Evolutionary conservation across 2,797 vertebrate genomes (phyloP), one percentile per base, ranked within the genome.

Genomic region (Chloroceryle inda): DNA sequence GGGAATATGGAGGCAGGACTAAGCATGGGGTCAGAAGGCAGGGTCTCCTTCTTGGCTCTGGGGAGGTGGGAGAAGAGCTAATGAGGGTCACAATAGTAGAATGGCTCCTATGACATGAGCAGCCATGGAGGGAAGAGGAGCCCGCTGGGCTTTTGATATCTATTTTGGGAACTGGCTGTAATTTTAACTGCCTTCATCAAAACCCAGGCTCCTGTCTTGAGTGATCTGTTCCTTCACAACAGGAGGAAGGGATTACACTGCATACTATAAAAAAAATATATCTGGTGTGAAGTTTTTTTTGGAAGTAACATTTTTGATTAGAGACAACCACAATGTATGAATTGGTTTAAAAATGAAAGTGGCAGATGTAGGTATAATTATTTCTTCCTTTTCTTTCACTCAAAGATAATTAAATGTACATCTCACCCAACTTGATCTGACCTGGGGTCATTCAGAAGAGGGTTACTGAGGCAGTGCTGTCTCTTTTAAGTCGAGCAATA

Each of bases 121-220:
- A 91, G 72, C 38, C 26, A 3, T 45, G 35, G 62, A 92, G 31
- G 47, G 47, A 91, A 94, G 68, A 92, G n/a, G 13, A 95, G 33
- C n/a, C 62, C 50, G 19, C 42, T 89, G 80, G 35, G 73, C 5
- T 89, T 86, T 56, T 85, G 81, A 67, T 12, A 75, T 66, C 62
- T 81, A 66, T 90, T 94, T 94, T 69, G 42, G 66, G 82, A 90
- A 29, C 58, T 84, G 68, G 17, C 56, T 88, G 56, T 45, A 78
- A 92, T 84, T 92, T 92, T 91, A 81, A 64, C 66, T 84, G 79
- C 24, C 20, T 90, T 84, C 67, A 91, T 56, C 29, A 53, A 53
- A 88, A 19, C 69, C 31, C 27, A 50, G 69, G 35, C 76, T 94
- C 31, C 68, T 49, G 24, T 85, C 76, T 84, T 88, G 82, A 78